Evolutionary conservation across 2,113 vertebrate species (phyloP).

Genomic region (Xenopus tropicalis): UCB_Xtro_10.0 CM004444.2:74695501-74696000

Average conservation of each 20-base stretch:
- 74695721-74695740: slow-evolving; percentile 1
- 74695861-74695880: slow-evolving; percentile 64
- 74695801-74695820: slow-evolving; percentile 65
- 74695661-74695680: not conserved
- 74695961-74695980: no score
- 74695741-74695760: not conserved
- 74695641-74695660: slow-evolving; percentile 3
- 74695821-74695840: slow-evolving; percentile 83
- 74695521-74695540: slow-evolving; percentile 21
- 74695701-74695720: slow-evolving; percentile 8
- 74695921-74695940: no score
- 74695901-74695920: no score
- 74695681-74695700: not conserved
- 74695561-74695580: slow-evolving; percentile 22
- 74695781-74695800: slow-evolving; percentile 73
- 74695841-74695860: slow-evolving; percentile 69
- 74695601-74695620: not conserved
- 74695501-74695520: slow-evolving; percentile 48
- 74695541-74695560: slow-evolving; percentile 29
- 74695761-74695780: slow-evolving; percentile 52
- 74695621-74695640: no score
- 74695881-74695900: no score
- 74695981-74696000: no score
- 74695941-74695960: no score
- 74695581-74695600: slow-evolving; percentile 20